Base-by-base conservation (phyloP, 2,888 invertebrate species). In the Volucella zonaria region DNA sequence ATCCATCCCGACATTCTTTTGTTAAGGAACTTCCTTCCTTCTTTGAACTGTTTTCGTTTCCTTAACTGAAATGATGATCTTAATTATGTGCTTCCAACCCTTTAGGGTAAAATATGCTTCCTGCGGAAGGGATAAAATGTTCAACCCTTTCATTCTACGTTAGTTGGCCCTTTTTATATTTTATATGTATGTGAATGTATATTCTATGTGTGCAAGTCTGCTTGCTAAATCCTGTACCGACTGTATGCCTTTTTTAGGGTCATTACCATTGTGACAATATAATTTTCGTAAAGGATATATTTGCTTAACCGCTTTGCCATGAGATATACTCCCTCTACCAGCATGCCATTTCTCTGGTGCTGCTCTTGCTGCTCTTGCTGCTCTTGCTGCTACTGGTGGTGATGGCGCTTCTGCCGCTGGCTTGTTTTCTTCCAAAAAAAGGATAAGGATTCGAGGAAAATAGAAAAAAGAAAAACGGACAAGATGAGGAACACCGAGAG, bases 261-360 rank as follows among this genome's bases (percentile, higher is more conserved):
- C 85, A 85, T 85, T 85, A 80, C 85, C 85, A 80, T 73, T 85
- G 85, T 85, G 85, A 85, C 85, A 85, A 64, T 80, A 77, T 85
- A 85, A 85, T 85, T 85, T 80, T 85, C 76, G 58, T 71, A 67
- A 43, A 68, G 45, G 75, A 76, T 85, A 66, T 59, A 71, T 79
- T 80, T 85, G 80, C 62, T 73, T 71, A 80, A 85, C 71, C 59
- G 76, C 75, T 66, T 80, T 71, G 59, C 62, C 78, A 71, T 58
- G 49, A 58, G 49, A 54, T 62, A 12, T 49, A 42, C 40, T 18
- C 38, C 47, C n/a, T 23, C 67, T 45, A 4, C 40, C 12, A 6
- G 8, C 9, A 15, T 62, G 23, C 14, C 23, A 10, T 38, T 12
- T 18, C 42, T 8, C 31, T 40, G 31, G 38, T 43, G 52, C 58